Conservation (phyloP, 2,888 invertebrate genomes). For the Ennomos erosarius region DNA sequence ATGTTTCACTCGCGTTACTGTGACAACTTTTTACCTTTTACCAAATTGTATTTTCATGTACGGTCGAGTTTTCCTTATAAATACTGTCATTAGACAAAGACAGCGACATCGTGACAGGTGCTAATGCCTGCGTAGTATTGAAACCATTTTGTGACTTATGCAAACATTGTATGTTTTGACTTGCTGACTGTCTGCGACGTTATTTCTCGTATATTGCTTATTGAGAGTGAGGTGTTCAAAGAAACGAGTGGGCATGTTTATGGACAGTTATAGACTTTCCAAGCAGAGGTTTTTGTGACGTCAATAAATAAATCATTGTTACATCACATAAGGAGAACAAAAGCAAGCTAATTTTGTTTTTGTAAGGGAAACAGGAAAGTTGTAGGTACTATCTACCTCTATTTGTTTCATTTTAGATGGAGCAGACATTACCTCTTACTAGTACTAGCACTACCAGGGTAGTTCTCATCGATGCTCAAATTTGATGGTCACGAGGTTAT, state of each 20-base stretch:
- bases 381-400: no score
- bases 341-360: no score
- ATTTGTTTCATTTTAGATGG: no score
- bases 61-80: constrained; percentile 83
- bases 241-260: neutral
- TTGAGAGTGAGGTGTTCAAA: constrained; percentile 2
- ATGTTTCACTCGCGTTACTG: constrained; percentile 81
- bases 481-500: no score
- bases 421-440: no score
- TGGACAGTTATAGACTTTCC: no score
- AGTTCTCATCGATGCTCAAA: no score
- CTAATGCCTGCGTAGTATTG: constrained; percentile 77
- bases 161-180: constrained; percentile 70
- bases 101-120: constrained; percentile 77
- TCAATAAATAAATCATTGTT: no score
- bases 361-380: no score
- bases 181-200: constrained; percentile 50
- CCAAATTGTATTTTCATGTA: constrained; percentile 85
- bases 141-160: constrained; percentile 69
- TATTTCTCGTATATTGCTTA: constrained; percentile 37
- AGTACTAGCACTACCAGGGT: no score
- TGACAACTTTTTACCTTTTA: constrained; percentile 81
- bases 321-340: no score
- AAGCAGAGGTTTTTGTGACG: no score
- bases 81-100: constrained; percentile 81